Evolutionary conservation across 1,140 invertebrate genomes (phyloP).

Genomic region (Bombus superbus): DNA sequence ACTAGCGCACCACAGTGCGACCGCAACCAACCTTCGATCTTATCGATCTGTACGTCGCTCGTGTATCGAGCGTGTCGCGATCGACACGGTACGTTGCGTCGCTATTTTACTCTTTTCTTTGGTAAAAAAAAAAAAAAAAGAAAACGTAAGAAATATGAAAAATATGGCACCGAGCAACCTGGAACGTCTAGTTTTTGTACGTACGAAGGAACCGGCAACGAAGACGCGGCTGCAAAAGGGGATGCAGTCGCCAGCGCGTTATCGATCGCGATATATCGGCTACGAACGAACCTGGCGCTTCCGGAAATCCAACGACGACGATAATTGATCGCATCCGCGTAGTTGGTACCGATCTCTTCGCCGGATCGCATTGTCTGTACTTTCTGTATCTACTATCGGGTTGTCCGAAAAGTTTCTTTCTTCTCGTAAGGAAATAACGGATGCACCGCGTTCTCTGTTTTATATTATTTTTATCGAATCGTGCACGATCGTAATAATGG

Average conservation of each 20-base stretch:
- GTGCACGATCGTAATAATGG: too few relatives aligned
- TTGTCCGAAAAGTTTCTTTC: too few relatives aligned
- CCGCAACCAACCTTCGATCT: slow-evolving; percentile 1
- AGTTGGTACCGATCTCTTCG: background rate
- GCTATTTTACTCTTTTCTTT: too few relatives aligned
- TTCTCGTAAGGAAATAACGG: too few relatives aligned
- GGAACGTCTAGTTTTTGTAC: background rate
- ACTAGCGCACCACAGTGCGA: too few relatives aligned
- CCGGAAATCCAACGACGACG: background rate
- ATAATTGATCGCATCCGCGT: slow-evolving; percentile 34
- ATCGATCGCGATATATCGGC: slow-evolving; percentile 31
- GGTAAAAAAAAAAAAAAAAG: background rate
- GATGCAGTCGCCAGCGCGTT: slow-evolving; percentile 24
- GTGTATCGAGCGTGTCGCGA: background rate
- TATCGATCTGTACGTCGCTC: background rate
- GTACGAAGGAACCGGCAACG: background rate
- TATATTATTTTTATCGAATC: too few relatives aligned
- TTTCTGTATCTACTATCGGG: too few relatives aligned
- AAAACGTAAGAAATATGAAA: too few relatives aligned
- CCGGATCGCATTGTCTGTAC: background rate
- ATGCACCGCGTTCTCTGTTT: too few relatives aligned
- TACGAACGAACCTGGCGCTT: background rate
- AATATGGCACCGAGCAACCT: too few relatives aligned
- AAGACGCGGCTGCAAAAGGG: background rate
- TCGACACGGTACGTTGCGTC: background rate